phyloP scores from a whole-genome alignment of 30 jellyfish, hydroid and myxozoan genomes.

The Rhopilema esculentum region DNA sequence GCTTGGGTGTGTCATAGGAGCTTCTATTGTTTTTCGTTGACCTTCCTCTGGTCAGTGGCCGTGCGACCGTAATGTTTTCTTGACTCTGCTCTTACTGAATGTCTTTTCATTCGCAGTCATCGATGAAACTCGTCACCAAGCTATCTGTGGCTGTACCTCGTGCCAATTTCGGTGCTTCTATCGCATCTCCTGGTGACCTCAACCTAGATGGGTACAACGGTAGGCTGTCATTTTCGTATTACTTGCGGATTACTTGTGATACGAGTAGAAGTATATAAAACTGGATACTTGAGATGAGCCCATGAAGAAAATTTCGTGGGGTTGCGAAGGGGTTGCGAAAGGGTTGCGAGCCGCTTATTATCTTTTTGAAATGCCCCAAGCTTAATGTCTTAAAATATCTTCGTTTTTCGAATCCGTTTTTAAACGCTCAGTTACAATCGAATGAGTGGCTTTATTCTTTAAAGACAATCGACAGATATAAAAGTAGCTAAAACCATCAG shows the following conservation, averaged over 20 bases:
- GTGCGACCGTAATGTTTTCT: neutral
- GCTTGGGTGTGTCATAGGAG: no score
- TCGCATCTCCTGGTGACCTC: slow-evolving; percentile 91
- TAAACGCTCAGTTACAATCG: neutral
- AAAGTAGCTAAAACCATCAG: neutral
- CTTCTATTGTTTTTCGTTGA: no score
- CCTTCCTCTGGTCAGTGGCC: neutral
- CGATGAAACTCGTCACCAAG: slow-evolving; percentile 46
- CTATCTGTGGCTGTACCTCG: slow-evolving; percentile 48
- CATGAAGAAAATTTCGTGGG: no score
- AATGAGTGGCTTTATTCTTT: neutral
- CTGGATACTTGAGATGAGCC: no score
- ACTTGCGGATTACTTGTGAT: no score
- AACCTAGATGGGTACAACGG: slow-evolving; percentile 91
- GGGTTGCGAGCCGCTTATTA: no score
- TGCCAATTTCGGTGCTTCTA: slow-evolving; percentile 90
- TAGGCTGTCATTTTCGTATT: no score
- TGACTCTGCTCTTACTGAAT: neutral
- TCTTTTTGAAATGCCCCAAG: no score
- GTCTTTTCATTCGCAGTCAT: slow-evolving; percentile 3
- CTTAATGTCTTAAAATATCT: no score
- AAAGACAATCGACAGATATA: neutral
- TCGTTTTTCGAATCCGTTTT: neutral
- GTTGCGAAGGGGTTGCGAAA: no score
- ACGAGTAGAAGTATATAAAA: no score